Base-by-base conservation (phyloP, 1,140 invertebrate species). In the Chelonus insularis region DNA sequence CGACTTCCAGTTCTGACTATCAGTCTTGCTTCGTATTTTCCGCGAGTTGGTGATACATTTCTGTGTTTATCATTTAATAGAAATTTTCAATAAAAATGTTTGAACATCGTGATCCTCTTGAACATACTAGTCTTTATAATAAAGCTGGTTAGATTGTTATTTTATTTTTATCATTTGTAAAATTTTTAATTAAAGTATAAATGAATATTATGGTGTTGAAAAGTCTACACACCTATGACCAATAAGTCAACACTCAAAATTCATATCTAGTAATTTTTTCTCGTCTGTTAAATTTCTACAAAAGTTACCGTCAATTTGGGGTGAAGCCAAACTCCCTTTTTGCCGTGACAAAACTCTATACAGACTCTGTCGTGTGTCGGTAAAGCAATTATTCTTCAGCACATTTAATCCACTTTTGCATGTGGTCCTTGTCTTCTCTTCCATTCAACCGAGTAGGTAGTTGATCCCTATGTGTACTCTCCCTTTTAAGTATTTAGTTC, bases 101-200 rank as follows among this genome's bases (percentile, higher is more conserved):
- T 7, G 77, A 79, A 54, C 72, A 76, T 57, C 72, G 81, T 34
- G 85, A 88, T 78, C 86, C 86, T 51, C 71, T 87, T 56, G 80
- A 87, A 62, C 85, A 87, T 64, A 88, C 86, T 21, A 88, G 85
- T 74, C 87, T 88, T 72, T 88, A 88, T 75, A 84, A 87, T 62
- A 72, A 77, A 64, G 75, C 78, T 16, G 79, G 79, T 81, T 56
- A 65, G 68, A 66, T 32, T 29, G 21, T 32, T 5, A 1, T 32
- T 14, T 14, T 0, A 14, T 51, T 32, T 54, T 4, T 43, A 14
- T 43, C 5, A 18, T 3, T 43, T 29, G 25, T 29, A 12, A 34
- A 21, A 6, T 37, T 20, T 55, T 55, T 39, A n/a, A n/a, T n/a
- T n/a, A n/a, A n/a, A n/a, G n/a, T n/a, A n/a, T n/a, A n/a, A n/a